Conservation (phyloP, 2,888 invertebrate species). For the Plagiodera versicolora region DNA sequence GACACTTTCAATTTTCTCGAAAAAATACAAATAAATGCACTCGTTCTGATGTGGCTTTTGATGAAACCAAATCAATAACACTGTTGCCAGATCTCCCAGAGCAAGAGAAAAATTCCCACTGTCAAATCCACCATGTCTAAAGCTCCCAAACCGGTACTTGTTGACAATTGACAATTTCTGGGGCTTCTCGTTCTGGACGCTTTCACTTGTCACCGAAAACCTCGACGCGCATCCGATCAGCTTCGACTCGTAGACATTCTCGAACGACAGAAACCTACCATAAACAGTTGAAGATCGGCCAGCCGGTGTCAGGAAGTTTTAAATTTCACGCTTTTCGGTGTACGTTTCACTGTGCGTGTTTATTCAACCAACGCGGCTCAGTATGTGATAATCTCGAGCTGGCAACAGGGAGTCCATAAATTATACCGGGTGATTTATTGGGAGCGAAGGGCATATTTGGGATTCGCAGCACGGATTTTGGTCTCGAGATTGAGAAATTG, state of each 20-base stretch:
- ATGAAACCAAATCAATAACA: too few relatives aligned
- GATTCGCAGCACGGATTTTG: too few relatives aligned
- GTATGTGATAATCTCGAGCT: background rate
- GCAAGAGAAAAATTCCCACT: too few relatives aligned
- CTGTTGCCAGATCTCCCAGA: too few relatives aligned
- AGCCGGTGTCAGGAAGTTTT: slow-evolving; percentile 52
- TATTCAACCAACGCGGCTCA: slow-evolving; percentile 33
- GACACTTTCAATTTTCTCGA: too few relatives aligned
- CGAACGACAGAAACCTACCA: slow-evolving; percentile 1
- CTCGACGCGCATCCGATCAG: background rate
- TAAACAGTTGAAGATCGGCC: slow-evolving; percentile 18
- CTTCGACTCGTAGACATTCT: slow-evolving; percentile 4
- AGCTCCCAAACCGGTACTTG: background rate
- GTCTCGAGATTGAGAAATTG: too few relatives aligned
- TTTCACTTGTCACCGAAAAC: slow-evolving; percentile 14
- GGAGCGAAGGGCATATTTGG: too few relatives aligned
- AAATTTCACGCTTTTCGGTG: slow-evolving; percentile 47
- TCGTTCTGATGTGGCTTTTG: too few relatives aligned
- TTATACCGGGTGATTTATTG: background rate
- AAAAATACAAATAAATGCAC: too few relatives aligned
- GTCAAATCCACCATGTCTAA: too few relatives aligned
- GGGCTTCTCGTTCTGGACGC: slow-evolving; percentile 6
- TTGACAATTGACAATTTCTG: background rate
- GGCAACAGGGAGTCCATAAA: background rate
- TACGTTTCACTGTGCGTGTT: slow-evolving; percentile 36